These are phyloP conservation scores for Thymelicus acteon DNA, from an alignment of 2,888 invertebrate species.

Conservation along the genomic window DNA sequence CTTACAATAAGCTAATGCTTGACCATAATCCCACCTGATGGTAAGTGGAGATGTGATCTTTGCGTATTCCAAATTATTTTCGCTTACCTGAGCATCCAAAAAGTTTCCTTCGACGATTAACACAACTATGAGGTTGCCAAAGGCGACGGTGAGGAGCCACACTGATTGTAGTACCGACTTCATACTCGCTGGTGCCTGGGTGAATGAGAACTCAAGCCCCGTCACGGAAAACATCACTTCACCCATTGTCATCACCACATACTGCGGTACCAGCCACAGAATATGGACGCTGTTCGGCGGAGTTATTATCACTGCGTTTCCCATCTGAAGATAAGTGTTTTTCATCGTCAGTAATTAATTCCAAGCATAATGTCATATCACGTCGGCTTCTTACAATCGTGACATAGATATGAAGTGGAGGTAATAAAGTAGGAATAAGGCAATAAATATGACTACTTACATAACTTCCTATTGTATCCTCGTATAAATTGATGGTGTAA, in stretches of 20 bases:
- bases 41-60: too few relatives aligned
- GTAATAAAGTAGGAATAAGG: too few relatives aligned
- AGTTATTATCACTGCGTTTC: slow-evolving; percentile 80
- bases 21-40: too few relatives aligned
- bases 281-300: slow-evolving; percentile 91
- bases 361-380: too few relatives aligned
- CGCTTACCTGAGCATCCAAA: slow-evolving; percentile 89
- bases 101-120: slow-evolving; percentile 92
- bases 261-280: slow-evolving; percentile 95
- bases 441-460: slow-evolving; percentile 53
- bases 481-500: slow-evolving; percentile 83
- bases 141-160: slow-evolving; percentile 96
- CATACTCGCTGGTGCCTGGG: slow-evolving; percentile 96
- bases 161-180: slow-evolving; percentile 96
- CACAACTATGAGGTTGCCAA: slow-evolving; percentile 97
- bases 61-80: neutral
- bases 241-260: slow-evolving; percentile 94
- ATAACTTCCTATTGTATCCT: slow-evolving; percentile 60
- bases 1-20: too few relatives aligned
- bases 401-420: too few relatives aligned
- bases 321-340: slow-evolving; percentile 51
- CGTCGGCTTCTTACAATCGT: too few relatives aligned
- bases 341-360: too few relatives aligned
- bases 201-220: slow-evolving; percentile 97
- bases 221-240: slow-evolving; percentile 99